Conservation (phyloP, 2,888 invertebrate genomes). For the Cosmopolites sordidus region DNA sequence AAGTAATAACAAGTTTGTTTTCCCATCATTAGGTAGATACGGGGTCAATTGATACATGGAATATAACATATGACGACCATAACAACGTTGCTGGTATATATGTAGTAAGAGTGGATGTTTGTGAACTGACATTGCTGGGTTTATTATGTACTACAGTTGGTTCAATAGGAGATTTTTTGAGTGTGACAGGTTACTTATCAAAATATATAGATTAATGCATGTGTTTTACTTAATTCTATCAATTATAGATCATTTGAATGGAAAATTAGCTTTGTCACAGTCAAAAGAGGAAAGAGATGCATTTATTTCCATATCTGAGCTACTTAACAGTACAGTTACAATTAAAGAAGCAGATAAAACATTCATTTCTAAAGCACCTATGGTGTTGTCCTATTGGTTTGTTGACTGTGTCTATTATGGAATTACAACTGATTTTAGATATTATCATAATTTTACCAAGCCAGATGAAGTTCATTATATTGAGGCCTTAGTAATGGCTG, state of each 20-base stretch:
- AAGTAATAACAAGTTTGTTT: background rate
- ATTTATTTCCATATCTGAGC: slow-evolving; percentile 61
- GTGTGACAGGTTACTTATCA: slow-evolving; percentile 49
- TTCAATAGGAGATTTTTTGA: slow-evolving; percentile 45
- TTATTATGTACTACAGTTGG: slow-evolving; percentile 49
- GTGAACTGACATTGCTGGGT: slow-evolving; percentile 10
- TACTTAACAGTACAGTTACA: slow-evolving; percentile 56
- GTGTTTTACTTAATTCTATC: no score
- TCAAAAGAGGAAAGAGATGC: slow-evolving; percentile 54
- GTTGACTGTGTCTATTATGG: slow-evolving; percentile 71
- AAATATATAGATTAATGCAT: no score
- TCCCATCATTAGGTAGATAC: slow-evolving; percentile 5
- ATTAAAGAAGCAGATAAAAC: slow-evolving; percentile 59
- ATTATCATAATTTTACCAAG: slow-evolving; percentile 61
- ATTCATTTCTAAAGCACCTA: slow-evolving; percentile 56
- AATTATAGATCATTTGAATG: slow-evolving; percentile 62
- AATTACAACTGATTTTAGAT: slow-evolving; percentile 57
- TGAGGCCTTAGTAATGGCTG: slow-evolving; percentile 68
- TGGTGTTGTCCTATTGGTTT: slow-evolving; percentile 70
- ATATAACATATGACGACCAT: slow-evolving; percentile 11
- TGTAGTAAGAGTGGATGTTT: slow-evolving; percentile 20
- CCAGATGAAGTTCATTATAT: slow-evolving; percentile 58
- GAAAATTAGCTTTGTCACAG: slow-evolving; percentile 62
- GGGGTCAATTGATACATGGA: slow-evolving; percentile 13
- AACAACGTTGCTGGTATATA: slow-evolving; percentile 8